phyloP scores from a whole-genome alignment of 92 coral and sea anemone genomes.

The Parazoanthus darwini region DNA sequence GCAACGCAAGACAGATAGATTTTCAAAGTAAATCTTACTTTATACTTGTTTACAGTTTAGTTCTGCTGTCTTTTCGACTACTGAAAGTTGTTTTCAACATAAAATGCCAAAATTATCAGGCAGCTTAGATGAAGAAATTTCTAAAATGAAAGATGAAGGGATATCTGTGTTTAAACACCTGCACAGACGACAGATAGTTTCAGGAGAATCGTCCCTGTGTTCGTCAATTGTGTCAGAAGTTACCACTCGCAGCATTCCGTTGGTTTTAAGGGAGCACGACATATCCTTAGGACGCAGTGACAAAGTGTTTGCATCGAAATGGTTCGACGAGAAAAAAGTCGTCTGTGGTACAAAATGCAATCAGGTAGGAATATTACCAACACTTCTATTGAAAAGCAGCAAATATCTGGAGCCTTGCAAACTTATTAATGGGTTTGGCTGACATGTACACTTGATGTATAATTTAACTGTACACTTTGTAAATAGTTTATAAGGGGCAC shows the following conservation, averaged over 20 bases:
- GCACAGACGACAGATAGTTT: constrained; percentile 50
- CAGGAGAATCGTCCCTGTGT: constrained; percentile 37
- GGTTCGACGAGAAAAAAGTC: constrained; percentile 87
- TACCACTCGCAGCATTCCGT: constrained; percentile 61
- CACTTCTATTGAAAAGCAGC: too few relatives aligned
- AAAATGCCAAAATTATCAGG: constrained; percentile 25
- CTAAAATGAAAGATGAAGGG: background rate
- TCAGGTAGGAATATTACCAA: constrained; percentile 60
- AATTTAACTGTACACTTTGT: background rate
- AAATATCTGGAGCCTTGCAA: background rate
- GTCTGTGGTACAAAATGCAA: constrained; percentile 96
- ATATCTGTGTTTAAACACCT: constrained; percentile 68
- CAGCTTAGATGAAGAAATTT: constrained; percentile 21
- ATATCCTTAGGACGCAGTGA: constrained; percentile 68
- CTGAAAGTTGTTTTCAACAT: background rate
- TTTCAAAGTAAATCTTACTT: background rate
- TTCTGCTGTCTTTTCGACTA: background rate
- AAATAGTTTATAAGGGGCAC: constrained; percentile 21
- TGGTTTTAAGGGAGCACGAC: constrained; percentile 61
- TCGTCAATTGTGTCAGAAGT: constrained; percentile 49
- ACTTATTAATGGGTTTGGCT: background rate
- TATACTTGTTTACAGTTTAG: background rate
- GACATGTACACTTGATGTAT: background rate
- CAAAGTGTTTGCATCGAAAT: constrained; percentile 94
- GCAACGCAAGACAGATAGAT: background rate